Base-by-base conservation (phyloP, 2,797 vertebrate genomes). In the Cyprinodon diabolis region DNA sequence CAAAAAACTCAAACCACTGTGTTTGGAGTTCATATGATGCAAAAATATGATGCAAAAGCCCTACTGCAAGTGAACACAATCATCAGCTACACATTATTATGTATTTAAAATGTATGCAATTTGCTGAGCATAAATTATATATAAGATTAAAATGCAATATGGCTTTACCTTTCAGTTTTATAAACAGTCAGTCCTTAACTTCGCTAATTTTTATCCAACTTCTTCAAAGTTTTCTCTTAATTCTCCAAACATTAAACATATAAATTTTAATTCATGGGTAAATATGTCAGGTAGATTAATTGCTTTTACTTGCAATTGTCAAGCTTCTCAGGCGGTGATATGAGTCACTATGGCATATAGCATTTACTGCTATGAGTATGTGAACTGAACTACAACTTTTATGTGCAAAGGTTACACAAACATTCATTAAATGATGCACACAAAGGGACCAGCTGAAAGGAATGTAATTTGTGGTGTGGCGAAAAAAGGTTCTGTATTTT, bases 401-500 rank as follows among this genome's bases (percentile, higher is more conserved):
- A 55, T 55, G 21, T 55, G 21, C 54, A 55, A 10, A 37, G 25
- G 15, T 40, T 62, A 62, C 35, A 4, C 58, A 37, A 62, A 40
- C 30, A 9, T 19, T 60, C 4, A 19, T 37, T 5, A 67, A 67
- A 67, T 15, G 30, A 14, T n/a, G 75, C 54, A 19, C 54, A n/a
- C 21, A 9, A 7, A 8, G n/a, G 9, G 10, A 12, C n/a, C 58
- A 17, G 54, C 35, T 30, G 15, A 7, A 58, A 58, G 56, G 25
- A 17, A 14, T 51, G 77, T 4, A 7, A 51, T 69, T 5, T 43
- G 40, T 43, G 55, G 35, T 68, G 79, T 68, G 49, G 66, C 75
- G 73, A 66, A 54, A 79, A 77, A 66, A 56, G 17, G 40, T 75
- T 81, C 54, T 77, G 68, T 76, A 69, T 43, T 56, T 71, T 57